Percentiles rank a stretch among this genome's conserved stretches.
phyloP scores from a whole-genome alignment of 2,888 invertebrate genomes.

The Drosophila stalkeri region DNA sequence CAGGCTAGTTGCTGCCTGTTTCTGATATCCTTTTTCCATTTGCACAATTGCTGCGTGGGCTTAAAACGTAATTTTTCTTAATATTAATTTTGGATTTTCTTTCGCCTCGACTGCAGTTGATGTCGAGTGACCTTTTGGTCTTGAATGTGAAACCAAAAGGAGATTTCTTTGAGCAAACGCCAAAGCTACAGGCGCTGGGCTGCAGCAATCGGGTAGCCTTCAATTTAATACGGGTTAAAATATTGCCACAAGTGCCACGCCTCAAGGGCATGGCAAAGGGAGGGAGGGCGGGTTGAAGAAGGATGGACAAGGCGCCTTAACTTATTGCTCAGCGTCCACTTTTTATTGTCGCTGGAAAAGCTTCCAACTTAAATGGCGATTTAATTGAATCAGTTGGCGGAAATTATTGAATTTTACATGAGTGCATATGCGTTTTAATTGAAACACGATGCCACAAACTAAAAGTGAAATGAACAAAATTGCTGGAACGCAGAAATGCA shows the following conservation, averaged over 20 bases:
- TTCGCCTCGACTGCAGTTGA: conserved; percentile 5
- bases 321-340: not conserved
- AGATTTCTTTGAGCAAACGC: conserved; percentile 8
- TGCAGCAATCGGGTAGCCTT: not conserved
- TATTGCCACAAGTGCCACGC: conserved; percentile 5
- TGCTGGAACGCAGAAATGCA: not conserved
- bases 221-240: not conserved
- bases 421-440: conserved; percentile 73
- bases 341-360: not conserved
- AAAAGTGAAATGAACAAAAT: conserved; percentile 3
- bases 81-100: conserved; percentile 13
- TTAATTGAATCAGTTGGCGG: conserved; percentile 67
- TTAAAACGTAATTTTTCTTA: conserved; percentile 11
- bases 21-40: conserved; percentile 14
- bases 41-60: conserved; percentile 5
- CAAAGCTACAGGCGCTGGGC: not conserved
- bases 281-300: not conserved
- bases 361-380: conserved; percentile 52
- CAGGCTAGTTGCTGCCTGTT: conserved; percentile 8
- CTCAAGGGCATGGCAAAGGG: not conserved
- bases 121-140: conserved; percentile 11
- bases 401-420: conserved; percentile 75
- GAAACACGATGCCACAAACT: conserved; percentile 27
- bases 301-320: not conserved
- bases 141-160: conserved; percentile 1